phyloP scores from a whole-genome alignment of 1,140 invertebrate genomes.

The Camponotus pennsylvanicus region DNA sequence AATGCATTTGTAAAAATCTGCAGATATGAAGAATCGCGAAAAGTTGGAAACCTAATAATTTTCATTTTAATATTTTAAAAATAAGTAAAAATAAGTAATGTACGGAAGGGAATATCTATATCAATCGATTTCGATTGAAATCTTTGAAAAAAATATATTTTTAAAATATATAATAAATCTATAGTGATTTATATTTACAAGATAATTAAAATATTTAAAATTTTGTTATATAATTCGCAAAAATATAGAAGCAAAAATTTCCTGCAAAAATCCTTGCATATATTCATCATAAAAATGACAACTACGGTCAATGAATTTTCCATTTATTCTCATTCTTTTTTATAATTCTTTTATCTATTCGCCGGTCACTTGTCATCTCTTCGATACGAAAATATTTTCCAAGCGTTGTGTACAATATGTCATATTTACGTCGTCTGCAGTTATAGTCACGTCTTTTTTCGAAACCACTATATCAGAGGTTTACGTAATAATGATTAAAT shows the following conservation, averaged over 20 bases:
- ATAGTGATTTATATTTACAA: neutral
- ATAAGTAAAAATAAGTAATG: neutral
- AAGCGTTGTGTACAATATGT: constrained; percentile 50
- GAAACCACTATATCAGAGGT: neutral
- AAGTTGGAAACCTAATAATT: neutral
- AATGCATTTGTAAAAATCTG: neutral
- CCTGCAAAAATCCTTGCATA: neutral
- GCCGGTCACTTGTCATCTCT: constrained; percentile 11
- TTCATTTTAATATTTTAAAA: neutral
- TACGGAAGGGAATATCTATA: neutral
- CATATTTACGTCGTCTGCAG: constrained; percentile 58
- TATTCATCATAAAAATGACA: constrained; percentile 31
- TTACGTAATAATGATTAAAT: neutral
- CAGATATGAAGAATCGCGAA: neutral
- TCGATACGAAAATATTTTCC: constrained; percentile 56
- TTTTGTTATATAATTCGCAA: neutral
- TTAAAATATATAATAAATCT: neutral
- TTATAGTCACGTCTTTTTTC: neutral
- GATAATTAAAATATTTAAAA: neutral
- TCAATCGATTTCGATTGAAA: neutral
- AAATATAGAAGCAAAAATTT: neutral
- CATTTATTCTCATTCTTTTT: constrained; percentile 41
- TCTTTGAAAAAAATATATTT: neutral
- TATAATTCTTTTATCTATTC: constrained; percentile 45
- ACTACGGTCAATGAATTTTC: constrained; percentile 27